Evolutionary conservation across 2,888 invertebrate species (phyloP).

Genomic region (Notocelia uddmanniana): DNA sequence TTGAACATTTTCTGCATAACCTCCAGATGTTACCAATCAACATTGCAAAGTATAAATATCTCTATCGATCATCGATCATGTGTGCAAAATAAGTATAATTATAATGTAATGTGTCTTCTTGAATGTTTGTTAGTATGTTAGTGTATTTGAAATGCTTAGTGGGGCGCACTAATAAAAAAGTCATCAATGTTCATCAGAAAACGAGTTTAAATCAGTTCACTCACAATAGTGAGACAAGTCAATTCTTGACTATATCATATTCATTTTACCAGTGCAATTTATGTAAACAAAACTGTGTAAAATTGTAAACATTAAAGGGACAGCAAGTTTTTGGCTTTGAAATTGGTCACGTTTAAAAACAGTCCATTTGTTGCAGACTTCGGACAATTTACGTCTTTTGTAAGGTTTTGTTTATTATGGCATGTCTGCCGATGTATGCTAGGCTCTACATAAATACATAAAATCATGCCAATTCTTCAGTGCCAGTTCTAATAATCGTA

Average conservation of each 20-base stretch:
- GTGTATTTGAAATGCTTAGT: background rate
- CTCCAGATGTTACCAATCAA: slow-evolving; percentile 7
- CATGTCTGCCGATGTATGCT: too few species aligned
- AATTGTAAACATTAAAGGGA: too few species aligned
- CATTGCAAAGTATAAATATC: slow-evolving; percentile 30
- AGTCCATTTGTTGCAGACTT: too few species aligned
- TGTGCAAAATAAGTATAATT: slow-evolving; percentile 9
- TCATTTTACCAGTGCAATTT: too few species aligned
- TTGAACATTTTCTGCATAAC: slow-evolving; percentile 13
- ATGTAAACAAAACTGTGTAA: too few species aligned
- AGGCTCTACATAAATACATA: too few species aligned
- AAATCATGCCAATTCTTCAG: too few species aligned
- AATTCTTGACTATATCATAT: background rate
- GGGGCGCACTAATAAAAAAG: background rate
- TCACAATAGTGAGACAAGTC: background rate
- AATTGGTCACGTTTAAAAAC: too few species aligned
- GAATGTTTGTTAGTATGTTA: background rate
- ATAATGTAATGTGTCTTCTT: background rate
- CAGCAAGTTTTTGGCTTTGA: too few species aligned
- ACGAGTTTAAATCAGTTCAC: background rate
- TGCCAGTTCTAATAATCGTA: too few species aligned
- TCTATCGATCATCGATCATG: slow-evolving; percentile 21
- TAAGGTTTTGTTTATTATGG: too few species aligned
- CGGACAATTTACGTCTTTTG: too few species aligned
- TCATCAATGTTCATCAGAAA: background rate